These are phyloP conservation scores for Actias luna DNA, from an alignment of 2,888 invertebrate genomes.

Conservation along the genomic window DNA sequence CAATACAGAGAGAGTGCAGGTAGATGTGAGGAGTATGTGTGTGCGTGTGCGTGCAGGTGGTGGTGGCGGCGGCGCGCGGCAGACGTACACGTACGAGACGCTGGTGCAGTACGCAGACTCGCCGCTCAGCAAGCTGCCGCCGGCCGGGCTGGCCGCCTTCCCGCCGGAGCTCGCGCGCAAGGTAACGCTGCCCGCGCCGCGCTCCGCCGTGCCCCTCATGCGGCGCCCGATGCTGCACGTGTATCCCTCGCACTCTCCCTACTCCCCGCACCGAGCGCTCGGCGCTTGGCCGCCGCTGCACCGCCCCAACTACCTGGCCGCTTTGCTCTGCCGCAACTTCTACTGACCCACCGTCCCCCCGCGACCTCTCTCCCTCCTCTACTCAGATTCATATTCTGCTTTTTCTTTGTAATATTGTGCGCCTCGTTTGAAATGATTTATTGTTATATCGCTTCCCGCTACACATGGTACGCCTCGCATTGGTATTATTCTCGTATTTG, in stretches of 20 bases:
- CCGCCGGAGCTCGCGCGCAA: slow-evolving; percentile 79
- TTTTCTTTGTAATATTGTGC: not conserved
- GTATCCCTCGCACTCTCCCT: slow-evolving; percentile 27
- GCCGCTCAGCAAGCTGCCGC: slow-evolving; percentile 79
- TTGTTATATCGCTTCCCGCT: not conserved
- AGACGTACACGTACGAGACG: slow-evolving; percentile 78
- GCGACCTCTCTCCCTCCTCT: slow-evolving; percentile 30
- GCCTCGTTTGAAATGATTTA: not conserved
- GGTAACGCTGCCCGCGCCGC: slow-evolving; percentile 62
- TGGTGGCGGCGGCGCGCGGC: slow-evolving; percentile 60
- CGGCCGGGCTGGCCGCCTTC: slow-evolving; percentile 70
- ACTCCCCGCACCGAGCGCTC: slow-evolving; percentile 33
- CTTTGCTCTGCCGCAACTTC: slow-evolving; percentile 74
- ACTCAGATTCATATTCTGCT: not conserved
- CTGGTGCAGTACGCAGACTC: slow-evolving; percentile 80
- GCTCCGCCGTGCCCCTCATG: slow-evolving; percentile 32
- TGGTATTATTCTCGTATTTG: not conserved
- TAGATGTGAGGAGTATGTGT: slow-evolving; percentile 22
- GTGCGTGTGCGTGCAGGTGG: slow-evolving; percentile 44
- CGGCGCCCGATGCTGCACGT: slow-evolving; percentile 27
- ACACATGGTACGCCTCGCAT: not conserved
- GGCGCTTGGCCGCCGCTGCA: slow-evolving; percentile 54
- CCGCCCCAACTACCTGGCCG: slow-evolving; percentile 73
- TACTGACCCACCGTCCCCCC: slow-evolving; percentile 47
- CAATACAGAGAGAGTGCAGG: no score